Percentiles rank a stretch among this genome's conserved stretches.
phyloP scores from a whole-genome alignment of 2,888 invertebrate species.

The Cosmia trapezina region DNA sequence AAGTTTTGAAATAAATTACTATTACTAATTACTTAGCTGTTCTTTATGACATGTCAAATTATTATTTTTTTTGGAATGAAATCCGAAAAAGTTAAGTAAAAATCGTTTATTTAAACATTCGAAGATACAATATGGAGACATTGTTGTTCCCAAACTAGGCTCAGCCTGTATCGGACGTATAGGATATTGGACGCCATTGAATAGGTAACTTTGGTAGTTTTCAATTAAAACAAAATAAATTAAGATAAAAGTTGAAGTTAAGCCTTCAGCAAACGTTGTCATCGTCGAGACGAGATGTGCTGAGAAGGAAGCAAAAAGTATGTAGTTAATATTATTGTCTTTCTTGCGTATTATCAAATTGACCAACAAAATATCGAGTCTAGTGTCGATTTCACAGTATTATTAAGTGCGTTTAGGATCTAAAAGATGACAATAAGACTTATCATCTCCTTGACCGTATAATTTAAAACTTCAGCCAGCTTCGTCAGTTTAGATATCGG shows the following conservation, averaged over 20 bases:
- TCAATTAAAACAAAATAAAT: no score
- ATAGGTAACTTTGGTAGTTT: no score
- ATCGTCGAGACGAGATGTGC: neutral
- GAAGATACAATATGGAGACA: no score
- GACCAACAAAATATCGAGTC: neutral
- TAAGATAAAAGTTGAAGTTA: no score
- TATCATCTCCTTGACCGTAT: slow-evolving; percentile 18
- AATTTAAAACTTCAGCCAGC: neutral
- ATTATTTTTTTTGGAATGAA: neutral
- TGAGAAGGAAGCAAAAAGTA: neutral
- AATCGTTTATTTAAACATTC: no score
- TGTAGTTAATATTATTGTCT: neutral
- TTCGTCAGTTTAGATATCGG: slow-evolving; percentile 11
- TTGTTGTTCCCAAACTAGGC: no score
- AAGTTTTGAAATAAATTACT: no score
- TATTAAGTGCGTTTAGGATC: neutral
- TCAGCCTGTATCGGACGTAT: no score
- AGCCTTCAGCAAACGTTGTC: neutral
- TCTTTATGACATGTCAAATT: neutral
- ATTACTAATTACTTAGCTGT: no score
- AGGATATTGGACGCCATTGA: no score
- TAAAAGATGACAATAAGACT: neutral
- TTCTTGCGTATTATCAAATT: neutral
- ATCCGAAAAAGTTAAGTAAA: neutral
- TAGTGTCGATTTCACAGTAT: neutral